Evolutionary conservation across 2,888 invertebrate genomes (phyloP).

Genomic region (Lysandra coridon): DNA sequence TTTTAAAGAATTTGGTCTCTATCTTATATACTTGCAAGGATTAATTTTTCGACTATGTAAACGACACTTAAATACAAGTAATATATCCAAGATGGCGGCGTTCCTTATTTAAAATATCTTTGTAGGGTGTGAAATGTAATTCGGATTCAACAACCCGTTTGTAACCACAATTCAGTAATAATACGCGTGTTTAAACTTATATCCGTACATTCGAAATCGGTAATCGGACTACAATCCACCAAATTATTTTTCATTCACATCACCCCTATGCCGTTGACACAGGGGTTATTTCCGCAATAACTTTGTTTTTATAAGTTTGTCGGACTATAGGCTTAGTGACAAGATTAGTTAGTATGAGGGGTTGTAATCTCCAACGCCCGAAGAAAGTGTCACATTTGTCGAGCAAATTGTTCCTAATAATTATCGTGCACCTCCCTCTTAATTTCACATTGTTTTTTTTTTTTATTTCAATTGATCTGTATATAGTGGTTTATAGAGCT

Average conservation of each 20-base stretch:
- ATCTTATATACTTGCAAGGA: too few relatives aligned
- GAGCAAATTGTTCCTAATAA: conserved; percentile 35
- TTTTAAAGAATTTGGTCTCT: too few relatives aligned
- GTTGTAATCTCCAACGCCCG: conserved; percentile 56
- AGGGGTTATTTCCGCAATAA: background rate
- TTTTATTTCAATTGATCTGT: background rate
- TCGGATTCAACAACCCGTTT: background rate
- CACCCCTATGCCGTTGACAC: background rate
- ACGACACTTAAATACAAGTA: background rate
- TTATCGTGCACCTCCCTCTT: conserved; percentile 15
- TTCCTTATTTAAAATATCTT: background rate
- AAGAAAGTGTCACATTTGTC: conserved; percentile 57
- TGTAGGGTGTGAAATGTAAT: background rate
- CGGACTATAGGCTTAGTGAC: conserved; percentile 70
- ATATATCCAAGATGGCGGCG: background rate
- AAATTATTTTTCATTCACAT: conserved; percentile 31
- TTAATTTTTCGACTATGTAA: too few relatives aligned
- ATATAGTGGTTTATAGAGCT: background rate
- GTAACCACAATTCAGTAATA: conserved; percentile 39
- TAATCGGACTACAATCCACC: background rate
- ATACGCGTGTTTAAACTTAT: background rate
- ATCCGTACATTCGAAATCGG: conserved; percentile 3
- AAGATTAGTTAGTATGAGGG: conserved; percentile 71
- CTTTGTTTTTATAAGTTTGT: conserved; percentile 50
- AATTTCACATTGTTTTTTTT: conserved; percentile 5